phyloP scores from a whole-genome alignment of 1,140 invertebrate species.

The Sipha flava region DNA sequence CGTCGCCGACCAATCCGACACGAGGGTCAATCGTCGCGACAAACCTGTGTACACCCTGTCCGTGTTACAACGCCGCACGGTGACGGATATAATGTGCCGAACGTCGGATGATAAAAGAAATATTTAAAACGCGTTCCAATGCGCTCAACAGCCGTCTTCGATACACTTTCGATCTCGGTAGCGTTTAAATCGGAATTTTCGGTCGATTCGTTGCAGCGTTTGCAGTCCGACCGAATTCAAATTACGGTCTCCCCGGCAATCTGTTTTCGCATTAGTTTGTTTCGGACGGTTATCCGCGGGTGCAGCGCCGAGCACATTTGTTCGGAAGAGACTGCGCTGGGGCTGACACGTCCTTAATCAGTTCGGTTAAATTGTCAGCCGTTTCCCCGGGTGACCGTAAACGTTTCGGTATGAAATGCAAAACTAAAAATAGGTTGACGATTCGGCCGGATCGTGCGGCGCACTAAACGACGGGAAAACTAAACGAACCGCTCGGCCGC shows the following conservation, averaged over 20 bases:
- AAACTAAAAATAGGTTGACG: not conserved
- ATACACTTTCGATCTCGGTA: too few relatives aligned
- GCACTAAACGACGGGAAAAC: not conserved
- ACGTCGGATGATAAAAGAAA: too few relatives aligned
- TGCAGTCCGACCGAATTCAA: not conserved
- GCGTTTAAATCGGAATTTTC: not conserved
- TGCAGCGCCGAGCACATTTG: not conserved
- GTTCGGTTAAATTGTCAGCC: not conserved
- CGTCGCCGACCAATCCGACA: too few relatives aligned
- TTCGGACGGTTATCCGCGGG: not conserved
- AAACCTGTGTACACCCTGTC: too few relatives aligned
- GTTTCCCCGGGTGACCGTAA: not conserved
- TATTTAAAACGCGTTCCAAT: too few relatives aligned
- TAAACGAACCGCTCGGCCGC: not conserved
- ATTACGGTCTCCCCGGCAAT: not conserved
- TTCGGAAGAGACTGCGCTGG: not conserved
- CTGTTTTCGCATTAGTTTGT: not conserved
- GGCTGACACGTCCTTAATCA: not conserved
- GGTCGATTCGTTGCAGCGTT: too few relatives aligned
- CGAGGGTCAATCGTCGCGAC: too few relatives aligned
- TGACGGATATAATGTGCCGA: too few relatives aligned
- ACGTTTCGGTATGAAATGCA: not conserved
- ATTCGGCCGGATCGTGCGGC: too few relatives aligned
- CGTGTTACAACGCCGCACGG: too few relatives aligned
- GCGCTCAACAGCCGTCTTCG: too few relatives aligned